Evolutionary conservation across 2,797 vertebrate genomes (phyloP), one percentile per base, ranked within the genome.

Genomic region (Valencia hispanica): DNA sequence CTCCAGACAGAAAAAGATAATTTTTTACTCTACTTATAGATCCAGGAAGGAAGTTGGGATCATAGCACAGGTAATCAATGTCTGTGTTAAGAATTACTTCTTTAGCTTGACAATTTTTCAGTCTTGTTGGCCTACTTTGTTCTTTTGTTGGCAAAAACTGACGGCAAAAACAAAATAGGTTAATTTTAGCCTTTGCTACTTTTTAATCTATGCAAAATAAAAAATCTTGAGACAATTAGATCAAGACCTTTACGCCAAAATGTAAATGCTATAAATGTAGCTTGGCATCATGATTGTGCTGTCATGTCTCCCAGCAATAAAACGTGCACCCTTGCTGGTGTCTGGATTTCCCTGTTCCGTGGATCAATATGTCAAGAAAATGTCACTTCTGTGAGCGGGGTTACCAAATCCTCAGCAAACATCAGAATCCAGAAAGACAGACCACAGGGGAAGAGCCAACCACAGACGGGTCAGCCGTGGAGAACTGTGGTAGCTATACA

Each of bases 301-400:
- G 50, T 81, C 80, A 83, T 80, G 75, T 87, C 87, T 83, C 75
- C 86, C 83, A 79, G 86, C 80, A 83, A 83, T 86, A 82, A 90
- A 89, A 84, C 51, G n/a, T 83, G 77, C 90, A 89, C 85, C 91
- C 91, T 92, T 86, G 85, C 78, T 76, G 59, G 77, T 81, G 80
- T 75, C 43, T 47, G 73, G 17, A 48, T 74, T 90, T 84, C 86
- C 88, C 86, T 91, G 92, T 73, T 53, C 70, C 88, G 65, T 14
- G 55, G 87, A 95, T 94, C 94, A 78, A 95, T 94, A 93, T 88
- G 92, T 94, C 93, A 94, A 81, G 92, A 93, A 92, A 94, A 94
- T 94, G 92, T 93, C 90, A 92, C 87, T 89, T 93, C 91, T 88
- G 87, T 79, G 89, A 86, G 86, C 79, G 72, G 84, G 86, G 90